Evolutionary conservation across 2,888 invertebrate genomes (phyloP).

Genomic region (Dascillus cervinus): DNA sequence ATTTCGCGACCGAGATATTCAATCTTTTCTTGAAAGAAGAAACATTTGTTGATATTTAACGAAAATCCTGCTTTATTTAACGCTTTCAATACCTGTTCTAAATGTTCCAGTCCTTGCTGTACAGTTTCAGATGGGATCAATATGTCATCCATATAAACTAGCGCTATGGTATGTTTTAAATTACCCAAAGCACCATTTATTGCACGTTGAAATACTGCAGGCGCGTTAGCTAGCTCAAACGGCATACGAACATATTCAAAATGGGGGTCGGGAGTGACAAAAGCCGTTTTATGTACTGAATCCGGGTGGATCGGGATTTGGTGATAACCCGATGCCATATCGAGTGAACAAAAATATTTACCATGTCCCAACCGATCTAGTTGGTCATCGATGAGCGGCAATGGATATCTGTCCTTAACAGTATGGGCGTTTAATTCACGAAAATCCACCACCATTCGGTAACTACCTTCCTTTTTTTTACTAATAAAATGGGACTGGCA

Average conservation of each 20-base stretch:
- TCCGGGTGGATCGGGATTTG: conserved; percentile 15
- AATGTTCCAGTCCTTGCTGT: conserved; percentile 8
- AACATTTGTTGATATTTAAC: conserved; percentile 2
- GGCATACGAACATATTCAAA: conserved; percentile 1
- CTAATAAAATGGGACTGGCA: conserved; percentile 14
- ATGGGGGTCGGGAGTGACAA: background rate
- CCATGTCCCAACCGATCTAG: conserved; percentile 18
- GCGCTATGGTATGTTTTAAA: conserved; percentile 1
- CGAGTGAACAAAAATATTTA: conserved; percentile 20
- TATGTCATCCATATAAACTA: conserved; percentile 2
- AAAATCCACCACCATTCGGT: conserved; percentile 23
- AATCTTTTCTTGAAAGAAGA: conserved; percentile 2
- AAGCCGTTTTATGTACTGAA: conserved; percentile 1
- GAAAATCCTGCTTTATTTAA: background rate
- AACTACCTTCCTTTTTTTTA: conserved; percentile 17
- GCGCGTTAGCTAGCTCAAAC: conserved; percentile 1
- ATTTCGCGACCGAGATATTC: conserved; percentile 5
- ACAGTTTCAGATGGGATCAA: background rate
- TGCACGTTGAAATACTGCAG: background rate
- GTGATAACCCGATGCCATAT: conserved; percentile 22
- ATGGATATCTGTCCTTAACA: conserved; percentile 18
- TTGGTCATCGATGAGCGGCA: conserved; percentile 19
- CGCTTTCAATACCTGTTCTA: conserved; percentile 1
- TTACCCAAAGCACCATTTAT: background rate
- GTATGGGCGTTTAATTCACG: conserved; percentile 22